A percentile compares a stretch with the other conserved stretches of the same genome.
Conservation (phyloP, 2,888 invertebrate species). For the Melanchra persicariae region DNA sequence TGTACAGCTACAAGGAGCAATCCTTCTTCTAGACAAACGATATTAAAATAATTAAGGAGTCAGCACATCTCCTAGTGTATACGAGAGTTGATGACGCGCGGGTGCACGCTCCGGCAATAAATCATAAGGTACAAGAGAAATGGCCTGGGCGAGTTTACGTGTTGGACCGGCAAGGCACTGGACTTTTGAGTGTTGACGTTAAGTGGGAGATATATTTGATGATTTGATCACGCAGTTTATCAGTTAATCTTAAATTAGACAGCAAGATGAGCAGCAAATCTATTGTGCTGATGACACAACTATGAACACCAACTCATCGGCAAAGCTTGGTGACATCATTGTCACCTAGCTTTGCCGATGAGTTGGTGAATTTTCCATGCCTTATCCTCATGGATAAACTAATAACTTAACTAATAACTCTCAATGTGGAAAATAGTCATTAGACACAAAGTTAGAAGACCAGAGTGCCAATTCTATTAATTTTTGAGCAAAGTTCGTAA, state of each 20-base stretch:
- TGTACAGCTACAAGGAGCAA: background rate
- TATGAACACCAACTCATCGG: too few species aligned
- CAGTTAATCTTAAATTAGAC: background rate
- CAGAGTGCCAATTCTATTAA: too few species aligned
- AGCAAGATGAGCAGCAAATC: too few species aligned
- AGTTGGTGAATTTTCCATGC: too few species aligned
- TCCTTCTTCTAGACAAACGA: conserved; percentile 19
- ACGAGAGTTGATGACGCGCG: conserved; percentile 58
- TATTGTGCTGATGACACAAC: too few species aligned
- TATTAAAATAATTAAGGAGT: conserved; percentile 55
- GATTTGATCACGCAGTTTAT: background rate
- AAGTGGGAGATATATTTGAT: conserved; percentile 5
- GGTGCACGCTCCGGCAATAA: conserved; percentile 75
- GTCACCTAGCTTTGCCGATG: too few species aligned
- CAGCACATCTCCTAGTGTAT: conserved; percentile 62
- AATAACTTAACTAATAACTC: too few species aligned
- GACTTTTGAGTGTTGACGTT: background rate
- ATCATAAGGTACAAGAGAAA: conserved; percentile 74
- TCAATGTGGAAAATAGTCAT: too few species aligned
- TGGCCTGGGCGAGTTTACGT: conserved; percentile 62
- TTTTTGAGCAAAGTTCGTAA: too few species aligned
- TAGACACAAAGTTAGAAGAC: too few species aligned
- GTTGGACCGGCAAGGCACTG: conserved; percentile 45
- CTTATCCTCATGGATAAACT: too few species aligned
- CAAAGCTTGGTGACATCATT: too few species aligned